These are phyloP conservation scores for Cossypha heuglini DNA, from an alignment of 2,797 vertebrate species.

Conservation along the genomic window DNA sequence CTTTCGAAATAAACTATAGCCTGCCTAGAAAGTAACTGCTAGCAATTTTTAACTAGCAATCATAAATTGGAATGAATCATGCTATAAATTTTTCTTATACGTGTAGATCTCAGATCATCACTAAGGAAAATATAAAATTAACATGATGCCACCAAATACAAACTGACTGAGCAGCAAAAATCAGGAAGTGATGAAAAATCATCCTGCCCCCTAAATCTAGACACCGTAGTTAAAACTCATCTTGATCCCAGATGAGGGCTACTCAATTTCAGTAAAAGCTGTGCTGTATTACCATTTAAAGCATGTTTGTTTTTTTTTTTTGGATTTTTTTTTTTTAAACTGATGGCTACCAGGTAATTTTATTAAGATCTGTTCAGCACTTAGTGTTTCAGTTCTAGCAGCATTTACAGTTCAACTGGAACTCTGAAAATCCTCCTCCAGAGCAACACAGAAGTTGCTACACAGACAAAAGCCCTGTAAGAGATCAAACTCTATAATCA, in stretches of 20 bases:
- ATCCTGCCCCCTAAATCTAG: neutral
- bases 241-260: neutral
- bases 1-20: neutral
- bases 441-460: neutral
- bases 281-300: neutral
- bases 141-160: neutral
- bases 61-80: neutral
- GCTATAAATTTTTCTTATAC: neutral
- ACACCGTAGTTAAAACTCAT: neutral
- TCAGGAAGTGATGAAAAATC: neutral
- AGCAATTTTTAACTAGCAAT: neutral
- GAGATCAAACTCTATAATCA: neutral
- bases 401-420: neutral
- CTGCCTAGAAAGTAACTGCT: neutral
- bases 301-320: no score
- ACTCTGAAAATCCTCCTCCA: neutral
- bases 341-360: neutral
- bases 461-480: neutral
- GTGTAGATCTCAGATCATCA: neutral
- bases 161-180: neutral
- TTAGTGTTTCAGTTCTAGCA: neutral
- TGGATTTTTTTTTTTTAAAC: neutral
- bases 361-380: neutral
- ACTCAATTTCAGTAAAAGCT: neutral
- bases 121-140: neutral